Percentiles rank a stretch among this genome's conserved stretches.
Evolutionary conservation across 2,113 vertebrate genomes (phyloP).

Genomic region (Pelvicachromis taeniatus): DNA sequence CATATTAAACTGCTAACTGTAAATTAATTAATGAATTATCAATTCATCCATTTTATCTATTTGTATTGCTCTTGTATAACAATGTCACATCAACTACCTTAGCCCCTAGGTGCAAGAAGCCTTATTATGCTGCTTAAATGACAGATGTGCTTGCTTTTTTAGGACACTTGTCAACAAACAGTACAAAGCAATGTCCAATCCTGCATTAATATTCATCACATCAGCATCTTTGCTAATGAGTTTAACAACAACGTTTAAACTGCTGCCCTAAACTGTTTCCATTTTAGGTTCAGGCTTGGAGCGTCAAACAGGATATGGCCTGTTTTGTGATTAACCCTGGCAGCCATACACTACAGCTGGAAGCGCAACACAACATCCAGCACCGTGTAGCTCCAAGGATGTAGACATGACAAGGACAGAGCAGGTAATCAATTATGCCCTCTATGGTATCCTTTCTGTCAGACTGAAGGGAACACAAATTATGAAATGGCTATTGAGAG

Average conservation of each 20-base stretch:
- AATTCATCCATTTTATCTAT: background rate
- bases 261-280: background rate
- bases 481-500: slow-evolving; percentile 54
- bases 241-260: slow-evolving; percentile 22
- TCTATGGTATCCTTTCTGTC: slow-evolving; percentile 39
- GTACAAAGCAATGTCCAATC: background rate
- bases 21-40: background rate
- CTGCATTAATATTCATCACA: background rate
- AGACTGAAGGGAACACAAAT: slow-evolving; percentile 16
- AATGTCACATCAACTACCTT: background rate
- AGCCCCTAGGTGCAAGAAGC: background rate
- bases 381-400: background rate
- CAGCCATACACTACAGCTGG: background rate
- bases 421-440: slow-evolving; percentile 55
- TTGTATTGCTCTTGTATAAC: background rate
- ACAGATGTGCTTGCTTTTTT: background rate
- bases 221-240: slow-evolving; percentile 8
- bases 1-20: background rate
- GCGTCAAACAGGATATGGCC: background rate
- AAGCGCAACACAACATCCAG: background rate
- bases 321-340: slow-evolving; percentile 20
- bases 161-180: background rate
- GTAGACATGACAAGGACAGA: slow-evolving; percentile 49
- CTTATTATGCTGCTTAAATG: background rate
- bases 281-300: background rate